Evolutionary conservation across 2,113 vertebrate genomes (phyloP).

Genomic region (Peucedramus taeniatus): DNA sequence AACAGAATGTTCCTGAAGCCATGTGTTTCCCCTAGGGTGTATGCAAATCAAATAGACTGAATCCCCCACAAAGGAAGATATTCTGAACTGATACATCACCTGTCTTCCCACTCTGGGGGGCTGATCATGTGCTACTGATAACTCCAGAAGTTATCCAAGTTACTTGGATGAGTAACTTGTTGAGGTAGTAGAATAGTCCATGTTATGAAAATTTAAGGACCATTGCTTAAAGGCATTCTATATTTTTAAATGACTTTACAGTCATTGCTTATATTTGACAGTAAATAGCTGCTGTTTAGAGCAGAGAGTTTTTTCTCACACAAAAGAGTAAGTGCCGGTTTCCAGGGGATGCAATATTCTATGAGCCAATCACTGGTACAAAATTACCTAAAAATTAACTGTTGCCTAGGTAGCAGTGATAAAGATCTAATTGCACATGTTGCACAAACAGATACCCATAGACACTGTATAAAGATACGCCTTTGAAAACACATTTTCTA

Average conservation of each 20-base stretch:
- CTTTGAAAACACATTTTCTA: not conserved
- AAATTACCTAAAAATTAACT: not conserved
- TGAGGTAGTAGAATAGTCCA: not conserved
- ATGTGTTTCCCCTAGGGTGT: not conserved
- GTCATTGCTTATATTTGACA: not conserved
- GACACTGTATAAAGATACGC: not conserved
- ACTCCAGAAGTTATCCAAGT: not conserved
- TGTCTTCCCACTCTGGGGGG: not conserved
- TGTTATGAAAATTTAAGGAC: not conserved
- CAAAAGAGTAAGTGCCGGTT: not conserved
- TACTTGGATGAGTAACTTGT: not conserved
- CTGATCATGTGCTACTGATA: not conserved
- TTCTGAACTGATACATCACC: not conserved
- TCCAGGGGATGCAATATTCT: not conserved
- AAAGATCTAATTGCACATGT: not conserved
- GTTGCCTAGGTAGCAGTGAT: not conserved
- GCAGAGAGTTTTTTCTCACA: not conserved
- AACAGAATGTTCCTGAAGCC: not conserved
- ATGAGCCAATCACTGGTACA: not conserved
- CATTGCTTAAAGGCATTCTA: not conserved
- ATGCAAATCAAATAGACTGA: not conserved
- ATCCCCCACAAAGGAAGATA: not conserved
- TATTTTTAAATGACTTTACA: not conserved
- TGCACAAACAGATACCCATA: not conserved
- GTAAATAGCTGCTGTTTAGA: not conserved